A percentile compares a stretch with the other conserved stretches of the same genome.
These are phyloP conservation scores for Oppia nitens DNA, from an alignment of 1,140 invertebrate species.

Conservation along the genomic window DNA sequence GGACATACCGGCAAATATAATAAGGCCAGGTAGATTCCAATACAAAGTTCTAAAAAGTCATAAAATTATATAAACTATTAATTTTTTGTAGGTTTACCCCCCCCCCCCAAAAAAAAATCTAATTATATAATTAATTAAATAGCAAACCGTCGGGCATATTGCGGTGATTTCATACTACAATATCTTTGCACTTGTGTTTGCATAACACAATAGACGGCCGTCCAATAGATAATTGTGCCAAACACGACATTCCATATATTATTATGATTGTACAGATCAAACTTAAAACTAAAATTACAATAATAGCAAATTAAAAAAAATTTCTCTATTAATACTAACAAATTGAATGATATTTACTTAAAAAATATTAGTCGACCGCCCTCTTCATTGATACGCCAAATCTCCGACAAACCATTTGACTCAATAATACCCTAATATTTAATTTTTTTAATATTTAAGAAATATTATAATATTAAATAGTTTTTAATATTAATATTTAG, in stretches of 20 bases:
- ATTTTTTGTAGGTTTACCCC: neutral
- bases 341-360: constrained; percentile 42
- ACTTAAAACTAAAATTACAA: neutral
- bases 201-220: constrained; percentile 10
- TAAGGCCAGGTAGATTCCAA: constrained; percentile 11
- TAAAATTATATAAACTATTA: neutral
- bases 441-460: constrained; percentile 29
- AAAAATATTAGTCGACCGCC: constrained; percentile 46
- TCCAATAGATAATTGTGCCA: constrained; percentile 14
- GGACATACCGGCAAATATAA: constrained; percentile 1
- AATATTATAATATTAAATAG: neutral
- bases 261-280: constrained; percentile 14
- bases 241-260: constrained; percentile 13
- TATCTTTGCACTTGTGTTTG: constrained; percentile 19
- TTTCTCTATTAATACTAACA: constrained; percentile 7
- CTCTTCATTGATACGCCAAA: constrained; percentile 44
- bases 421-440: no score
- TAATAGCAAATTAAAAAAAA: neutral
- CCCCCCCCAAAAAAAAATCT: neutral
- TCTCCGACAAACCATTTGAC: constrained; percentile 40
- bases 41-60: constrained; percentile 8
- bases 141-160: constrained; percentile 11
- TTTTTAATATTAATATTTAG: constrained; percentile 33
- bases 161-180: constrained; percentile 8
- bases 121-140: neutral